Conservation (phyloP, 2,797 vertebrate genomes). For the Clarias fuscus region DNA sequence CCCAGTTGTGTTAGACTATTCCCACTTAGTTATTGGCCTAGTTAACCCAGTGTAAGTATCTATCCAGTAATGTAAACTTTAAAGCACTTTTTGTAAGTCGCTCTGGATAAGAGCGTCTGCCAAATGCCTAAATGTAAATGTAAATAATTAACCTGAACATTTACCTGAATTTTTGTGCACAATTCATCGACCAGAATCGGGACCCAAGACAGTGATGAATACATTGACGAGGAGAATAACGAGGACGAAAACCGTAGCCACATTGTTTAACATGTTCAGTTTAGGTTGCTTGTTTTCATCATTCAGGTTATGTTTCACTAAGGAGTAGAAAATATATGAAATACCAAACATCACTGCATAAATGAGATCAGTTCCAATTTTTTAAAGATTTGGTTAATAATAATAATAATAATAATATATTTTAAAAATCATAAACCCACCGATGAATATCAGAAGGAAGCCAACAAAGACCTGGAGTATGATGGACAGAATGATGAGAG, state of each 20-base stretch:
- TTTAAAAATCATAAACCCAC: neutral
- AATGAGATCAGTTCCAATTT: neutral
- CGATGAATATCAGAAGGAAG: conserved; percentile 64
- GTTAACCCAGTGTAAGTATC: too few species aligned
- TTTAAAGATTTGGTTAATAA: neutral
- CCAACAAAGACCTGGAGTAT: conserved; percentile 79
- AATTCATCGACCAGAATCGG: conserved; percentile 58
- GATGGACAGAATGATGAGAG: conserved; percentile 83
- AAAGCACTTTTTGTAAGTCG: too few species aligned
- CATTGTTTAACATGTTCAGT: conserved; percentile 69
- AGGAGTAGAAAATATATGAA: neutral
- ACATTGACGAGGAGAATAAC: conserved; percentile 81
- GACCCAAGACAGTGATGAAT: conserved; percentile 86
- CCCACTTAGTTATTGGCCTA: too few species aligned
- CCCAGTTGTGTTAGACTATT: too few species aligned
- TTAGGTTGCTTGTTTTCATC: conserved; percentile 68
- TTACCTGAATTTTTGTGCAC: neutral
- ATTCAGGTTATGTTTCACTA: conserved; percentile 83
- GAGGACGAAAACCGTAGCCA: conserved; percentile 79
- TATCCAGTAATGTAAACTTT: too few species aligned
- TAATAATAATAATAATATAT: neutral
- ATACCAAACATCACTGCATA: neutral
- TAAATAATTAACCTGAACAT: neutral
- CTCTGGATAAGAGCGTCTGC: too few species aligned
- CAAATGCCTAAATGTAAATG: too few species aligned